These are phyloP conservation scores for Columba janthina DNA, from an alignment of 2,113 vertebrate species.

Conservation along the genomic window DNA sequence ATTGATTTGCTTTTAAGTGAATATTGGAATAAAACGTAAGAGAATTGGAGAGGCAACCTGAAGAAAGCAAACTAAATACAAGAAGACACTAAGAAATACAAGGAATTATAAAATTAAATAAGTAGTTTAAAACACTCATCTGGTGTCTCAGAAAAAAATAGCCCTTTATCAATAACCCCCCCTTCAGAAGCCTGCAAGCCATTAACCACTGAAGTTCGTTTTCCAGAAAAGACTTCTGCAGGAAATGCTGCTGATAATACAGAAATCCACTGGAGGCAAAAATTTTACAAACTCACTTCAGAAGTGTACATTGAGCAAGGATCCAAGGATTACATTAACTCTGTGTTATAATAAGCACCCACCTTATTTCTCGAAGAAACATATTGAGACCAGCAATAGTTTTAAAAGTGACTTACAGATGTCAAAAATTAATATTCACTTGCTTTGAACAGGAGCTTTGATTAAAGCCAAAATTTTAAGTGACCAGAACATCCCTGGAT, in stretches of 20 bases:
- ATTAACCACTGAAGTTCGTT: not conserved
- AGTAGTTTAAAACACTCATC: not conserved
- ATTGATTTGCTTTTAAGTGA: not conserved
- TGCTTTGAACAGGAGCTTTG: not conserved
- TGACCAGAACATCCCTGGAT: accelerated
- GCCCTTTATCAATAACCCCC: not conserved
- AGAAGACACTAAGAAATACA: not conserved
- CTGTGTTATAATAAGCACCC: not conserved
- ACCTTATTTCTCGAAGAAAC: not conserved
- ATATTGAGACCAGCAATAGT: not conserved
- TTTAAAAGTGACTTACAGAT: not conserved
- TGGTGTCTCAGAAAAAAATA: not conserved
- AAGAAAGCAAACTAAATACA: not conserved
- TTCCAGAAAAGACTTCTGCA: not conserved
- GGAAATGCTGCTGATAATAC: not conserved
- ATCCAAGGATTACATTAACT: not conserved
- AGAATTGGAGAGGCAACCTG: not conserved
- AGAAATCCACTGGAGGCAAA: not conserved
- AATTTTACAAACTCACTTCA: not conserved
- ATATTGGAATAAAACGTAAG: not conserved
- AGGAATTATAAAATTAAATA: not conserved
- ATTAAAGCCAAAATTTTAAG: not conserved
- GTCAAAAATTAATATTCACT: not conserved
- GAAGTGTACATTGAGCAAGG: not conserved
- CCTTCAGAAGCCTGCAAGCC: not conserved